Evolutionary conservation across 1,140 invertebrate genomes (phyloP), one percentile per base, ranked within the genome.

Genomic region (Magallana gigas): DNA sequence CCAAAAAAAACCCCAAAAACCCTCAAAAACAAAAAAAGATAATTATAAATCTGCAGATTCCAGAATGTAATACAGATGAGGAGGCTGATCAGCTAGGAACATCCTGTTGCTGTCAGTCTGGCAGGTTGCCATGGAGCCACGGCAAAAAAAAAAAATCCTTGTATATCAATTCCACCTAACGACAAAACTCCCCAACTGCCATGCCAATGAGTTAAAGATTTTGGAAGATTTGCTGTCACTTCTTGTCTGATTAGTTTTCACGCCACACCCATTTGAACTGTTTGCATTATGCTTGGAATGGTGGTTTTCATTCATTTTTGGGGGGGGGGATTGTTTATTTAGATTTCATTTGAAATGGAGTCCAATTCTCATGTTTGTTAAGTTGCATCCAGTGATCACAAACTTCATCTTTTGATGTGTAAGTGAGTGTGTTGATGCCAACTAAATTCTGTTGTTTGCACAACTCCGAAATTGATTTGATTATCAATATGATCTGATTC

Each of bases 61-160:
- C 29, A 12, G 68, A 76, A 29, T 76, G 23, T 29, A 76, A 18
- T 29, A 29, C 68, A 29, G 68, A 76, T 29, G 23, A 76, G 36
- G 68, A 76, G 29, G 68, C 36, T 48, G 36, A 48, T 48, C 36
- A 76, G 68, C 68, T 12, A 8, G 8, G 68, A 76, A 76, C 23
- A 76, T 76, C 68, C 68, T 76, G 68, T 76, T 76, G 68, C 68
- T 76, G 68, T 29, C 68, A 76, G 36, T 76, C 68, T 76, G 68
- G 68, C 68, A 76, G 68, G 68, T 76, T 76, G 68, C 68, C 68
- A 76, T 76, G 68, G 68, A 76, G 18, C 68, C 18, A 23, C 23
- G 18, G 68, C 18, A 29, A 76, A 71, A 68, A 76, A 76, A 76
- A 76, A 12, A 8, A 8, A 48, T 48, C 3, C 36, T 48, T 48